Base-by-base conservation (phyloP, 1,140 invertebrate species). In the Parapsyche elsis region DNA sequence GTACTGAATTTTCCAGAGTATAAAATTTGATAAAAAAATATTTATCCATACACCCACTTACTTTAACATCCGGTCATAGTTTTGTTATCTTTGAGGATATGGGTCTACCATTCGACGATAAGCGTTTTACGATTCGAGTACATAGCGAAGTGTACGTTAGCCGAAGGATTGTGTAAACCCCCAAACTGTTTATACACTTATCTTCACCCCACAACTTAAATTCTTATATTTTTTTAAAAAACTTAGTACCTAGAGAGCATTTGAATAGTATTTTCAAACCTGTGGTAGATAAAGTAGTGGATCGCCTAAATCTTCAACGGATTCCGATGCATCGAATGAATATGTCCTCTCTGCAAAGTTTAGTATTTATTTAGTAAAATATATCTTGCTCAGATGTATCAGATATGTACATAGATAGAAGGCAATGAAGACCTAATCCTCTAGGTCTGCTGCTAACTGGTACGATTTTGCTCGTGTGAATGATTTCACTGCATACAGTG, bases 401-500 rank as follows among this genome's bases (percentile, higher is more conserved):
- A 38, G 30, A 38, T 38, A 7, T n/a, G n/a, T n/a, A n/a, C 1
- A 38, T 38, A 38, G 2, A 46, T 38, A 73, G 38, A 23, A 16
- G 5, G 7, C 38, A 44, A 45, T 30, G 7, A 12, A 9, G 46
- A 84, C 79, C 83, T 46, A 79, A 70, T 77, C 64, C 81, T 76
- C 77, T 77, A 9, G 79, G 85, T 87, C 87, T 82, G 85, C 84
- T 19, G 86, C 81, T 16, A 23, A 67, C 24, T 85, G 81, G 26
- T 84, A 84, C n/a, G 14, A 84, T 82, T 70, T 87, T 85, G 81
- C 85, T 87, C 59, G 88, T 87, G 26, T 85, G 83, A 67, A 88
- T 86, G 19, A 88, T 86, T 76, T 87, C 88, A 86, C 88, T 86
- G 81, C 87, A 86, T 77, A 86, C 85, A 76, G 87, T 87, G 76